A percentile compares a stretch with the other conserved stretches of the same genome.
These are phyloP conservation scores for Frankliniella fusca DNA, from an alignment of 2,888 invertebrate species.

Conservation along the genomic window DNA sequence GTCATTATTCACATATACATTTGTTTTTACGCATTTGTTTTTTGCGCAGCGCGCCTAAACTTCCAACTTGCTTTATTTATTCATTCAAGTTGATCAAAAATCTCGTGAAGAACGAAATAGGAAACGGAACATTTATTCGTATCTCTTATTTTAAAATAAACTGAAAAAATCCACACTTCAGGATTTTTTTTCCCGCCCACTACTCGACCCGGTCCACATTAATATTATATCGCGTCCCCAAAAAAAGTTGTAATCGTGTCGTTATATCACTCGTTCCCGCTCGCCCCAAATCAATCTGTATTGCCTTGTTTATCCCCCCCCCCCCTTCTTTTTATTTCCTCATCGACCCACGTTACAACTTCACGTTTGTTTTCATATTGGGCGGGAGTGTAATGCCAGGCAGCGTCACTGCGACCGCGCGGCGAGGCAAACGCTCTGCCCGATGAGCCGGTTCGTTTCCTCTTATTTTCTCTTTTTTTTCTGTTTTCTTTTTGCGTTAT, in stretches of 20 bases:
- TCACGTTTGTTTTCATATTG: no score
- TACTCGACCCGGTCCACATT: background rate
- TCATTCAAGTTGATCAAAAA: background rate
- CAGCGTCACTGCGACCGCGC: background rate
- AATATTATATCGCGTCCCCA: background rate
- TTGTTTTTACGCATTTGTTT: background rate
- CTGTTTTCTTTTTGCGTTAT: no score
- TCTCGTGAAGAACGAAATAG: background rate
- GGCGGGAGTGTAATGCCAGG: background rate
- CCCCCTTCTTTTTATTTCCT: background rate
- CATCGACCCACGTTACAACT: background rate
- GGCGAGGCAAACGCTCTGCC: no score
- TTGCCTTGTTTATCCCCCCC: background rate
- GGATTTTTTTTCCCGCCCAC: background rate
- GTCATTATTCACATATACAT: background rate
- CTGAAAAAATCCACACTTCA: background rate
- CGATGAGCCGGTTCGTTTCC: no score
- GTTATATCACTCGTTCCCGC: background rate
- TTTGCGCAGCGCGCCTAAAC: background rate
- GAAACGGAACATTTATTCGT: background rate
- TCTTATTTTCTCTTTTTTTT: no score
- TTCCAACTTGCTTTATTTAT: no score
- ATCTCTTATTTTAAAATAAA: background rate
- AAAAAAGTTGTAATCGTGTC: no score
- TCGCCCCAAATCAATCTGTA: background rate